phyloP scores from a whole-genome alignment of 2,888 invertebrate species.

The Syrphus vitripennis region DNA sequence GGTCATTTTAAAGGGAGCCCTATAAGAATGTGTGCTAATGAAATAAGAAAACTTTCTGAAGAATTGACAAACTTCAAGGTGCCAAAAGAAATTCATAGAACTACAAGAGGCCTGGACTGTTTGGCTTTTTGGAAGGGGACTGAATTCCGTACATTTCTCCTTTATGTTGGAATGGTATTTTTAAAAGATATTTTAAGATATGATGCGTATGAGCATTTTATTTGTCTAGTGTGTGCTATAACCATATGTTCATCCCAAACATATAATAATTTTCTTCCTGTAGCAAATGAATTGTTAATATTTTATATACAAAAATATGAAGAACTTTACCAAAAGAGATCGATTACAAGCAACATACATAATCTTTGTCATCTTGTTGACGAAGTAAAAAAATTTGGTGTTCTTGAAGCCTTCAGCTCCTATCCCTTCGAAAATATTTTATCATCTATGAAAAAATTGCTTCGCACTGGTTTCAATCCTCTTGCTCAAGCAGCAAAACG shows the following conservation, averaged over 20 bases:
- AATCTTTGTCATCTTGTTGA: not conserved
- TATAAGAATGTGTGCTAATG: not conserved
- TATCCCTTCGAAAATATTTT: not conserved
- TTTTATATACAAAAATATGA: not conserved
- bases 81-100: not conserved
- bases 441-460: not conserved
- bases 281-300: not conserved
- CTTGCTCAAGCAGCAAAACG: not conserved
- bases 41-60: not conserved
- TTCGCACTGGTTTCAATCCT: not conserved
- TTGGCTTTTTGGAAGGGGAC: not conserved
- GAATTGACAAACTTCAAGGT: not conserved
- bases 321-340: not conserved
- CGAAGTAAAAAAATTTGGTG: not conserved
- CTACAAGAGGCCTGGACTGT: not conserved
- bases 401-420: not conserved
- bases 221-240: not conserved
- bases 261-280: not conserved
- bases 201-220: conserved; percentile 4
- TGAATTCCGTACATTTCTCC: not conserved
- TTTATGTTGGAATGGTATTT: not conserved
- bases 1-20: not conserved
- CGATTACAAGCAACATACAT: not conserved
- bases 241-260: not conserved
- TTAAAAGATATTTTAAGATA: not conserved